phyloP scores from a whole-genome alignment of 2,797 vertebrate species.

The Perdix hodgsoniae region DNA sequence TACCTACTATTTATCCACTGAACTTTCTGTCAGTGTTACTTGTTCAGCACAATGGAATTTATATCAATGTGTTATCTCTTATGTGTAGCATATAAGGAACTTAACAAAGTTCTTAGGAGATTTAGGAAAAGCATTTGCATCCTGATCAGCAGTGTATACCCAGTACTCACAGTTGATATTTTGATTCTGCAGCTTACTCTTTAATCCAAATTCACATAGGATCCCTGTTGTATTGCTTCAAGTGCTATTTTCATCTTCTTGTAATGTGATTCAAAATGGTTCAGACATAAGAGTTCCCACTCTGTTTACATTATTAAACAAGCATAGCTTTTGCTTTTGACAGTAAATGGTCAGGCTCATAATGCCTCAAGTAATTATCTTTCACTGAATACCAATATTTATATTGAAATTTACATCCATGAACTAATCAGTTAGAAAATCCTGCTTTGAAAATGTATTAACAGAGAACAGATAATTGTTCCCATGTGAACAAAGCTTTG shows the following conservation, averaged over 20 bases:
- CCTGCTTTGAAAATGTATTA: constrained; percentile 15
- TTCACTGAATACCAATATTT: constrained; percentile 32
- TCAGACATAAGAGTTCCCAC: not conserved
- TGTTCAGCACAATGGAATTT: not conserved
- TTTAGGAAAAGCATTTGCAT: not conserved
- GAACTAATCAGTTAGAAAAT: constrained; percentile 25
- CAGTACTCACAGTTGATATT: not conserved
- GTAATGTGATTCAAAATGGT: constrained; percentile 13
- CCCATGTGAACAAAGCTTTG: not conserved
- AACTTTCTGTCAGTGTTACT: not conserved
- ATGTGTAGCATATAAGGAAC: not conserved
- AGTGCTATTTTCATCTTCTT: constrained; percentile 1
- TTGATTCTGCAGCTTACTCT: constrained; percentile 1
- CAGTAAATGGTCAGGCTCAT: constrained; percentile 14
- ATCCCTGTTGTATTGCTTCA: constrained; percentile 13
- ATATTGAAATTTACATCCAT: constrained; percentile 36
- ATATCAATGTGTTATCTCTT: not conserved
- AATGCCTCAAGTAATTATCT: constrained; percentile 26
- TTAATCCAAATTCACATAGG: not conserved
- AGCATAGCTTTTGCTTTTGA: constrained; percentile 25
- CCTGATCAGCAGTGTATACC: not conserved
- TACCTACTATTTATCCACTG: constrained; percentile 11
- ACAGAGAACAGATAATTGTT: not conserved
- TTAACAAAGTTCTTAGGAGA: not conserved
- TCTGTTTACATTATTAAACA: constrained; percentile 19